Evolutionary conservation across 2,113 vertebrate species (phyloP).

Genomic region (Aptenodytes forsteri): DNA sequence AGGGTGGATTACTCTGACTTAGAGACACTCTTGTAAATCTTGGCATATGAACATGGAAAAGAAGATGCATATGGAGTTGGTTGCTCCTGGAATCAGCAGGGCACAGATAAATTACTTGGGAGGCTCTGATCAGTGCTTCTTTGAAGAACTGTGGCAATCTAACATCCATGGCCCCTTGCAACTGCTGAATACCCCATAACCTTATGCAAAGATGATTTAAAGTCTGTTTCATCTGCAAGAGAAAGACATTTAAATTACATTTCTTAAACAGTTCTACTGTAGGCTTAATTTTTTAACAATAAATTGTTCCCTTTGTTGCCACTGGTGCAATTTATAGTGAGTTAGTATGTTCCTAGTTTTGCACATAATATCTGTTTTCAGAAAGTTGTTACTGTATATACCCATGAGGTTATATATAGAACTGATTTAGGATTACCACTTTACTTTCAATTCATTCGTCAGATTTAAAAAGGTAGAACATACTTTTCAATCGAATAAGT

Average conservation of each 20-base stretch:
- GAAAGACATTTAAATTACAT: not conserved
- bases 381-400: not conserved
- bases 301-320: not conserved
- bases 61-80: not conserved
- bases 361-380: not conserved
- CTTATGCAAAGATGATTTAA: not conserved
- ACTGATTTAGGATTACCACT: not conserved
- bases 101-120: not conserved
- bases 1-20: not conserved
- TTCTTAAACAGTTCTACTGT: not conserved
- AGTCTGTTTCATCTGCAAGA: not conserved
- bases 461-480: not conserved
- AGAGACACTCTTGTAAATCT: not conserved
- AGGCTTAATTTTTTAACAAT: not conserved
- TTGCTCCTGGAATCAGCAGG: not conserved
- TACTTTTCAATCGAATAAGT: not conserved
- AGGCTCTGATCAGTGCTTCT: not conserved
- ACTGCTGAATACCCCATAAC: not conserved
- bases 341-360: not conserved
- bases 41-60: not conserved
- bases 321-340: not conserved
- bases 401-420: not conserved
- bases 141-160: not conserved
- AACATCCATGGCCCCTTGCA: not conserved
- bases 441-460: not conserved